Evolutionary conservation across 2,797 vertebrate genomes (phyloP).

Genomic region (Xiphophorus birchmanni): DNA sequence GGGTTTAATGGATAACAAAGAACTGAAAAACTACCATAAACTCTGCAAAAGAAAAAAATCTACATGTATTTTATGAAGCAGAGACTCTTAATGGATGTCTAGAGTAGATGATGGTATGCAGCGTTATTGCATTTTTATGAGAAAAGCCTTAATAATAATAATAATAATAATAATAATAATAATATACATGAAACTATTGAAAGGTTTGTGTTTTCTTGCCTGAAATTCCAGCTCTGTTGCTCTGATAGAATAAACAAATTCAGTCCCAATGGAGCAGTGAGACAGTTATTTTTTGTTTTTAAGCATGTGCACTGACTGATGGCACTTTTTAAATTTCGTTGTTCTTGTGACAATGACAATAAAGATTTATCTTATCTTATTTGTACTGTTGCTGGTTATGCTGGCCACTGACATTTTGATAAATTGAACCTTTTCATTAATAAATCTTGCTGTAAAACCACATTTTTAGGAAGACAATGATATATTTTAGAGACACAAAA

Average conservation of each 20-base stretch:
- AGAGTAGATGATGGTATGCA: background rate
- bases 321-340: too few relatives aligned
- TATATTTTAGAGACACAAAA: background rate
- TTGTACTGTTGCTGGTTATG: background rate
- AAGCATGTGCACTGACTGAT: too few relatives aligned
- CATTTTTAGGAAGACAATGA: background rate
- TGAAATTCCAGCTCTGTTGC: background rate
- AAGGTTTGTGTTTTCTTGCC: background rate
- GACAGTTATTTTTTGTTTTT: too few relatives aligned
- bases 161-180: background rate
- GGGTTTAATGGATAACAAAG: background rate
- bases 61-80: background rate
- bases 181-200: background rate
- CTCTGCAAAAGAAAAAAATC: background rate
- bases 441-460: background rate
- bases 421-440: background rate
- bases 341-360: too few relatives aligned
- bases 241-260: background rate
- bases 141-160: background rate
- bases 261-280: background rate
- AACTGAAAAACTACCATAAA: background rate
- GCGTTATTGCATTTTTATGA: background rate
- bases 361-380: too few relatives aligned
- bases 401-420: background rate
- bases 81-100: background rate